Conservation (phyloP, 2,113 vertebrate genomes). For the Microcebus griseorufus region DNA sequence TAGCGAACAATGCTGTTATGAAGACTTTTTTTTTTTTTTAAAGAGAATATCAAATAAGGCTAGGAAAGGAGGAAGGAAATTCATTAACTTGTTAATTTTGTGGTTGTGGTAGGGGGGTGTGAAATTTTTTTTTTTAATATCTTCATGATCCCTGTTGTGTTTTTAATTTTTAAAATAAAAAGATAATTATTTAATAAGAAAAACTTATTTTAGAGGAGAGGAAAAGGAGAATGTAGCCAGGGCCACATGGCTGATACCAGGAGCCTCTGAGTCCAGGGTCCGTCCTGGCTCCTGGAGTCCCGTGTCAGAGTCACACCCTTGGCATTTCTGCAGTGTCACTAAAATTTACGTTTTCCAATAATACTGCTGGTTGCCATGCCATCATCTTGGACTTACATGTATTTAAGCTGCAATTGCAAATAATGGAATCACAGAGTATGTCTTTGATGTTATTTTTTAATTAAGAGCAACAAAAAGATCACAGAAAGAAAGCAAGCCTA, state of each 20-base stretch:
- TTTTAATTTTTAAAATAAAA: constrained; percentile 27
- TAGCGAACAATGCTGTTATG: neutral
- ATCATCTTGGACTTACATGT: neutral
- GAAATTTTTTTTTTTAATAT: neutral
- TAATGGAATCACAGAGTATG: neutral
- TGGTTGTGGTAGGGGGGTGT: no score
- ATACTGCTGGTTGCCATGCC: neutral
- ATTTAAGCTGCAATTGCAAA: neutral
- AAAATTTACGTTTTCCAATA: neutral
- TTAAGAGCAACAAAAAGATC: neutral
- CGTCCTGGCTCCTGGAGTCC: neutral
- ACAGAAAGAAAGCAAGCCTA: neutral
- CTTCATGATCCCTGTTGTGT: neutral
- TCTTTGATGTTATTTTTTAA: neutral
- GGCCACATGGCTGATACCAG: neutral
- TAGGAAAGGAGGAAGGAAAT: neutral
- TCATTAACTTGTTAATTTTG: neutral
- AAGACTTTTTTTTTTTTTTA: neutral
- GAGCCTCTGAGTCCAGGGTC: neutral
- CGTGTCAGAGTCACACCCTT: neutral
- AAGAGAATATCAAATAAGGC: neutral
- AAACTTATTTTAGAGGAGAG: neutral
- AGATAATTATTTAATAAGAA: neutral
- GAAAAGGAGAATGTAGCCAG: neutral
- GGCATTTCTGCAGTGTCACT: neutral